Base-by-base conservation (phyloP, 2,113 vertebrate genomes). In the Psephotus haematonotus region DNA sequence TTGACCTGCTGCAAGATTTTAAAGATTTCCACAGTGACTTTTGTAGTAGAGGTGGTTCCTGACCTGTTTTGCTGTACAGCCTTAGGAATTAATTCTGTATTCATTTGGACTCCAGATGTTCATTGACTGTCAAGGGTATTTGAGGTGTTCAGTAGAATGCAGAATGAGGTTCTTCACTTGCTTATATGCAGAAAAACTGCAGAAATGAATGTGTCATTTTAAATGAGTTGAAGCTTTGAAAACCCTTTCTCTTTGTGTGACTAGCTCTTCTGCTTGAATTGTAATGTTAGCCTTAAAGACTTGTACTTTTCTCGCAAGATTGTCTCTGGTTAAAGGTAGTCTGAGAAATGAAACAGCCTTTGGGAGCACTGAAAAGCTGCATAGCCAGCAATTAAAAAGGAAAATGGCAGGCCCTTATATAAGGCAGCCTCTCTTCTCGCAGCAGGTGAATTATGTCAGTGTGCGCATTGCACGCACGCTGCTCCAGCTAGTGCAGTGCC, bases 271-370 rank as follows among this genome's bases (percentile, higher is more conserved):
- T 91, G 88, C 91, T 88, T 78, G 62, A 52, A 94, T 88, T 96
- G 94, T 93, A 83, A 92, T 0, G 2, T 88, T 93, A 88, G 88
- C 94, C 82, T 95, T 96, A 96, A 95, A 96, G 88, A 95, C 77
- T 86, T 92, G 75, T 82, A 83, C 62, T 93, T 95, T 72, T 89
- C 74, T 92, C 3, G 0, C 10, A 33, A 70, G 71, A 92, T 72
- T 83, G 70, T 93, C 59, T 91, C 68, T 76, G 77, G 79, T 57
- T 89, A 92, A 92, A 93, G 83, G 65, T 33, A 68, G 65, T 68
- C 83, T 90, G 87, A 65, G 87, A 92, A 96, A 92, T 80, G 90
- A 93, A 96, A 77, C 79, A 95, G 85, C 76, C 89, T 91, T 88
- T 87, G 72, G 83, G 91, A 83, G 69, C 65, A 43, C 63, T 84